Base-by-base conservation (phyloP, 1,140 invertebrate genomes). In the Hydropsyche tenuis region DNA sequence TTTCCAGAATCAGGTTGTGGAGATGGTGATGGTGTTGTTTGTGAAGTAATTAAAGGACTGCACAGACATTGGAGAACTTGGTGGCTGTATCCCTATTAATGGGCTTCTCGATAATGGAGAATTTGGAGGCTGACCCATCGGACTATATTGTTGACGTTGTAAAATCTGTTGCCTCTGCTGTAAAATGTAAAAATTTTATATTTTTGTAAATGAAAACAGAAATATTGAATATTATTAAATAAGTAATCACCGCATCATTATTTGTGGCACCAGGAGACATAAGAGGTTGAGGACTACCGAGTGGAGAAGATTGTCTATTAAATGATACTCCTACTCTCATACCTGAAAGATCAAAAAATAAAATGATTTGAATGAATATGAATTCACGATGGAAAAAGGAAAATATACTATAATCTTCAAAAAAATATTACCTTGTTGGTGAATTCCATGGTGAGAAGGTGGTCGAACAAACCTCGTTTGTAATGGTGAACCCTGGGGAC, bases 21-120 rank as follows among this genome's bases (percentile, higher is more conserved):
- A 81, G 83, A 75, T 83, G 85, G 3, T 85, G 75, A 65, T 83
- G 85, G 65, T 83, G 85, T 37, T 83, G 83, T 16, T 12, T 68
- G 64, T 9, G 72, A 6, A 11, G 72, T 16, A 7, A 86, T 78
- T 86, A 88, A 87, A 0, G 87, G 87, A 63, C 86, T 88, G 4
- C 76, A 87, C 87, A 0, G 84, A 80, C 74, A 82, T 80, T 63
- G 79, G 79, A 12, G 74, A 81, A 60, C 81, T 79, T 48, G 75
- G 75, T 0, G 76, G 79, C 77, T 86, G 79, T 80, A 73, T 45
- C 81, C 82, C 25, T 69, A 60, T 73, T 85, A 77, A 84, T 74
- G 90, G 89, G 77, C 89, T 91, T 22, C 90, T 84, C 3, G 89
- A 86, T 78, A 90, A 84, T 0, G 91, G 91, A 0, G 90, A 92